A percentile compares a stretch with the other conserved stretches of the same genome.
Evolutionary conservation across 1,140 invertebrate species (phyloP).

Genomic region (Bombus huntii): DNA sequence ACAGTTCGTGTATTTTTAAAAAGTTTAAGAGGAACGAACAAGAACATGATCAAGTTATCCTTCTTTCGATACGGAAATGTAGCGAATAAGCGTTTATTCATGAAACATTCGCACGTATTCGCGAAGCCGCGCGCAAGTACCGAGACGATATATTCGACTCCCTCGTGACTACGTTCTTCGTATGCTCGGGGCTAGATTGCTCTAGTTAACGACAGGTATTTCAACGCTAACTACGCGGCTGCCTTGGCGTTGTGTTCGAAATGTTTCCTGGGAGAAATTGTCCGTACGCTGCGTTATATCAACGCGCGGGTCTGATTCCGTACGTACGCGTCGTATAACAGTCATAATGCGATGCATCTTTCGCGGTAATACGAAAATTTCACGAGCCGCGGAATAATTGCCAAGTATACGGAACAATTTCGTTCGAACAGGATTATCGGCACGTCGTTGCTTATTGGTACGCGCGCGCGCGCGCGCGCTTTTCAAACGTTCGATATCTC

Average conservation of each 20-base stretch:
- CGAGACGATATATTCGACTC: constrained; percentile 54
- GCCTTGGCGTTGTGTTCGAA: constrained; percentile 60
- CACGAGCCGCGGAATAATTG: constrained; percentile 34
- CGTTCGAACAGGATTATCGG: not conserved
- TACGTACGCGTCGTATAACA: constrained; percentile 28
- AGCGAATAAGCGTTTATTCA: constrained; percentile 39
- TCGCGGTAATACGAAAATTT: constrained; percentile 29
- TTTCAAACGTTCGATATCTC: too few species aligned
- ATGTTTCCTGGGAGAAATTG: constrained; percentile 62
- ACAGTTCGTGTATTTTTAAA: too few species aligned
- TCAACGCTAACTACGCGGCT: constrained; percentile 59
- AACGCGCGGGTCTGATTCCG: constrained; percentile 38
- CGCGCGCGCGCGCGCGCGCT: too few species aligned
- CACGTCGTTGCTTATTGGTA: too few species aligned
- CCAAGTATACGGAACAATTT: constrained; percentile 1
- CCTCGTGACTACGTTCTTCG: constrained; percentile 59
- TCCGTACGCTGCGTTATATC: constrained; percentile 42
- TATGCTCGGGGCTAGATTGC: constrained; percentile 61
- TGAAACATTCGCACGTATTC: constrained; percentile 56
- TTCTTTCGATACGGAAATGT: constrained; percentile 41
- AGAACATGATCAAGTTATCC: not conserved
- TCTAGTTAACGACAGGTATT: constrained; percentile 68
- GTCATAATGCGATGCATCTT: constrained; percentile 29
- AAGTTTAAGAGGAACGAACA: too few species aligned
- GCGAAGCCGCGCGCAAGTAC: not conserved